These are phyloP conservation scores for Campoletis raptor DNA, from an alignment of 2,888 invertebrate species.

Conservation along the genomic window DNA sequence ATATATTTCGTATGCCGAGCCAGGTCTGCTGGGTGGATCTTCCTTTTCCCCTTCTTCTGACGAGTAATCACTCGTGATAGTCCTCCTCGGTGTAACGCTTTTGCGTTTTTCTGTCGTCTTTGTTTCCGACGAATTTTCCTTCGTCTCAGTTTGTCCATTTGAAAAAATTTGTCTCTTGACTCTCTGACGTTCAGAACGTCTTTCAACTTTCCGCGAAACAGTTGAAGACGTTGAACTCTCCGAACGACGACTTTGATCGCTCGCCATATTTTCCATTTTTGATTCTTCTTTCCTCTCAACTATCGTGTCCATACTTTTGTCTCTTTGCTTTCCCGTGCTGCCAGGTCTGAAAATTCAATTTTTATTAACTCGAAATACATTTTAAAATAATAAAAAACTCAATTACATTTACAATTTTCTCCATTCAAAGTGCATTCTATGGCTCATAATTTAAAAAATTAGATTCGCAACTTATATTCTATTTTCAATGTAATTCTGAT, in stretches of 20 bases:
- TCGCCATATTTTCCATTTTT: constrained; percentile 52
- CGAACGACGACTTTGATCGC: constrained; percentile 70
- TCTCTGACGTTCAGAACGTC: constrained; percentile 81
- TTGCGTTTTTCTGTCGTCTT: constrained; percentile 81
- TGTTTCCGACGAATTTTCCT: constrained; percentile 71
- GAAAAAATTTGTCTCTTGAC: constrained; percentile 78
- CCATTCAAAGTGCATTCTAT: neutral
- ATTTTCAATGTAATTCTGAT: no score
- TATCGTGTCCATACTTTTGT: constrained; percentile 78
- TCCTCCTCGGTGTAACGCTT: constrained; percentile 80
- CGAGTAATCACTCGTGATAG: constrained; percentile 87
- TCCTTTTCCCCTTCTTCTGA: constrained; percentile 87
- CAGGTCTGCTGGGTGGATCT: constrained; percentile 85
- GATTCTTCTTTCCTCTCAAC: constrained; percentile 76
- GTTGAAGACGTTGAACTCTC: constrained; percentile 71
- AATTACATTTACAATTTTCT: neutral
- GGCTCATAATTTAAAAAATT: no score
- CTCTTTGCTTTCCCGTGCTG: constrained; percentile 72
- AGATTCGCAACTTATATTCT: no score
- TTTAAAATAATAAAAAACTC: neutral
- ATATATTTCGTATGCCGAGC: constrained; percentile 91
- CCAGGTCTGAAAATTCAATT: constrained; percentile 70
- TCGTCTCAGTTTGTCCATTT: constrained; percentile 80
- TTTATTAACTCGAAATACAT: neutral
- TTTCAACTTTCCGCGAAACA: constrained; percentile 75